Base-by-base conservation (phyloP, 2,888 invertebrate genomes). In the Aphrophora alni region DNA sequence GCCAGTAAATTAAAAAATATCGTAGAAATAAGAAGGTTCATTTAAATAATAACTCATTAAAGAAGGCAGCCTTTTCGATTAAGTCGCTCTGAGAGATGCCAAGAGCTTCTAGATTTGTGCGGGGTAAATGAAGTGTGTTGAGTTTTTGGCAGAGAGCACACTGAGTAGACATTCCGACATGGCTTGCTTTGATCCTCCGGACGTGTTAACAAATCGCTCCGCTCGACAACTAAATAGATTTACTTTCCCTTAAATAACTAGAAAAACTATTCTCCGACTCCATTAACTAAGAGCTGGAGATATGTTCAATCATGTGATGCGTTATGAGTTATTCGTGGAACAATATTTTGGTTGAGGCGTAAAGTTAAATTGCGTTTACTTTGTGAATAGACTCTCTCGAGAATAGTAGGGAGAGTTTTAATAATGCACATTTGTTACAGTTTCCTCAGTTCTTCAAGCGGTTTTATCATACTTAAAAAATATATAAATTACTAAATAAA, bases 71-170 rank as follows among this genome's bases (percentile, higher is more conserved):
- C 78, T 78, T 78, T 78, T 78, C 78, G 78, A 78, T 78, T 78
- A 78, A 72, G 78, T 77, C 78, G 44, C 21, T 44, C 70, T 44
- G 0, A 21, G 21, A 4, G 78, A 38, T 78, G 78, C 78, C 78
- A 78, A 71, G 59, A 59, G 74, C 33, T 38, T 38, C 73, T 59
- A 78, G 78, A 82, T 82, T 82, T 82, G 82, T 82, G 82, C 70
- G 75, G 74, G 73, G 59, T 82, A 82, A 82, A 82, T 82, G 82
- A 80, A 75, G 76, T 80, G 80, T 76, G 70, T 74, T 74, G 26
- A 68, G 77, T 74, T 70, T 59, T 74, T 82, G 82, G 82, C 82
- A 78, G 71, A 25, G 71, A 10, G 74, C 24, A 26, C 69, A 38
- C 28, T 38, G 77, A 70, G 69, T 26, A 33, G 77, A 69, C 77